Evolutionary conservation across 2,888 invertebrate genomes (phyloP).

Genomic region (Orthosia incerta): DNA sequence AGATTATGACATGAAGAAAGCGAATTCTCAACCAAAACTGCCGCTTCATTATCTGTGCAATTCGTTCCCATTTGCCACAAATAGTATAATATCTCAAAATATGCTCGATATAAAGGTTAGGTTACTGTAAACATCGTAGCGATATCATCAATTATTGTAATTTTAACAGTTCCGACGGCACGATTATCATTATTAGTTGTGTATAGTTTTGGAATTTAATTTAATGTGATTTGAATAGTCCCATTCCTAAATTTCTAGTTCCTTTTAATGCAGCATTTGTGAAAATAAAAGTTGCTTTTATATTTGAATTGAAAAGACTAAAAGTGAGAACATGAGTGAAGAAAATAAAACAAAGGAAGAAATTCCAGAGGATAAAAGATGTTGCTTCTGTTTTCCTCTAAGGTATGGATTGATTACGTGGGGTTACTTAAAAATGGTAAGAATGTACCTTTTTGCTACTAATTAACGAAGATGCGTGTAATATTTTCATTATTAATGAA

Average conservation of each 20-base stretch:
- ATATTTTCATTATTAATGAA: no score
- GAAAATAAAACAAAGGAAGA: conserved; percentile 24
- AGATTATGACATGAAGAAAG: background rate
- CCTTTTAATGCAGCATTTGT: background rate
- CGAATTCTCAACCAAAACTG: background rate
- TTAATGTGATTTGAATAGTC: background rate
- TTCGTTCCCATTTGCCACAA: background rate
- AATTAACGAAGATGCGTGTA: no score
- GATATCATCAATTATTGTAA: conserved; percentile 9
- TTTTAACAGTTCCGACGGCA: background rate
- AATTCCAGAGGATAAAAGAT: conserved; percentile 53
- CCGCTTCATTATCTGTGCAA: background rate
- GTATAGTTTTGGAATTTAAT: background rate
- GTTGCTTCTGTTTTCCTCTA: conserved; percentile 66
- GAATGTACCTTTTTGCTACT: conserved; percentile 13
- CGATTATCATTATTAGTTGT: background rate
- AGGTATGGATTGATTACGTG: conserved; percentile 62
- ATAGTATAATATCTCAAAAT: background rate
- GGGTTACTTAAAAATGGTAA: conserved; percentile 65
- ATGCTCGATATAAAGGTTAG: conserved; percentile 22
- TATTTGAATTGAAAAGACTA: no score
- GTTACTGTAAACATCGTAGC: conserved; percentile 27
- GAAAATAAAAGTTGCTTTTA: background rate
- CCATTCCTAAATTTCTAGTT: background rate
- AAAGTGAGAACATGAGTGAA: conserved; percentile 13